Base-by-base conservation (phyloP, 2,113 vertebrate genomes). In the Petroica traversi region DNA sequence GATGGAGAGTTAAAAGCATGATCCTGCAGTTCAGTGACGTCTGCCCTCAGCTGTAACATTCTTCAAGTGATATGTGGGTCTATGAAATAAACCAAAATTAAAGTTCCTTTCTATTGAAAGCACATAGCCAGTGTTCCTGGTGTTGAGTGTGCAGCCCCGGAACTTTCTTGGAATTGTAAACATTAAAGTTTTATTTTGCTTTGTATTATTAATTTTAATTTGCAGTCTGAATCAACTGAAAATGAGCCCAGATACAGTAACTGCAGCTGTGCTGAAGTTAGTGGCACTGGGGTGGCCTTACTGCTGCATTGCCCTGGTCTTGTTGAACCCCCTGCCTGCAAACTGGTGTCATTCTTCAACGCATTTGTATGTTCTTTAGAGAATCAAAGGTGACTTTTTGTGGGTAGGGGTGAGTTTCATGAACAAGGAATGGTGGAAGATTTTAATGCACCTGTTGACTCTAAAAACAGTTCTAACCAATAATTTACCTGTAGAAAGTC, bases 251-350 rank as follows among this genome's bases (percentile, higher is more conserved):
- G 58, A 5, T 41, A 2, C 13, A 31, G 15, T 33, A 18, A 34
- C 6, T 73, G 8, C 14, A 17, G 40, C 23, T 52, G 38, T 54
- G 33, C 68, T 80, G 40, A 55, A 51, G 33, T 16, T 6, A 4
- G 45, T 26, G 59, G 12, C 23, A 3, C 36, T 22, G 9, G 28
- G 6, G 6, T 6, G 33, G 40, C 2, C 0, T 51, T 20, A 5
- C 55, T 49, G 49, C 34, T 57, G 3, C 16, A 5, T n/a, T 52
- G 12, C 33, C 46, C 19, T 71, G 57, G 2, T 61, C 54, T 19
- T 34, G 3, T 9, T 78, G 16, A 40, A 12, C 43, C n/a, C 11
- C 6, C 2, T 71, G 22, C 19, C 19, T n/a, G 26, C 63, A 48
- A 40, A 52, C 10, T 14, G 29, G 4, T 63, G 36, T 23, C 10